phyloP scores from a whole-genome alignment of 1,140 invertebrate genomes.

The Caenorhabditis brenneri region DNA sequence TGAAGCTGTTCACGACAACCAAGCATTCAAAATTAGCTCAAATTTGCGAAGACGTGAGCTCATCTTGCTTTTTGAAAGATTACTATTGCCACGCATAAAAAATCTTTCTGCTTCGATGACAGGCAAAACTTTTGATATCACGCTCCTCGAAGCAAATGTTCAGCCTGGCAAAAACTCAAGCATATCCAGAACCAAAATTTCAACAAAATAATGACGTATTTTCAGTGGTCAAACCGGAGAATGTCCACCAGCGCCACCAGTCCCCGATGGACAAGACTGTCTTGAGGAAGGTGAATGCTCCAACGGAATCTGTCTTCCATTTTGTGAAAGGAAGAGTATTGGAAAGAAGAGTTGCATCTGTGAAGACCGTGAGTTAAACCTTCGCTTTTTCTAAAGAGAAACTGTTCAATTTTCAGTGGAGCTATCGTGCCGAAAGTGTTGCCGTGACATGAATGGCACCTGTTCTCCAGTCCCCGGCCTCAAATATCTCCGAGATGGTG shows the following conservation, averaged over 20 bases:
- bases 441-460: constrained; percentile 38
- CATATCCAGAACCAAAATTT: too few relatives aligned
- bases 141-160: too few relatives aligned
- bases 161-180: too few relatives aligned
- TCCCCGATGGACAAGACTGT: constrained; percentile 37
- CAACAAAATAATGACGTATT: neutral
- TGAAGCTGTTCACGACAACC: too few relatives aligned
- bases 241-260: constrained; percentile 38
- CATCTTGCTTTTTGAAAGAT: too few relatives aligned
- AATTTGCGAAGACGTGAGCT: too few relatives aligned
- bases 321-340: constrained; percentile 45
- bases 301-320: constrained; percentile 47
- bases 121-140: too few relatives aligned
- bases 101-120: too few relatives aligned
- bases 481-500: constrained; percentile 34
- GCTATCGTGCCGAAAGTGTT: constrained; percentile 42
- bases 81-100: too few relatives aligned
- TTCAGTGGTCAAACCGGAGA: constrained; percentile 48
- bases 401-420: constrained; percentile 44
- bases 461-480: constrained; percentile 16
- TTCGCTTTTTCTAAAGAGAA: too few relatives aligned
- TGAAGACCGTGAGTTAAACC: constrained; percentile 47
- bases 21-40: too few relatives aligned
- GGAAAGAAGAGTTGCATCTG: constrained; percentile 56
- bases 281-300: constrained; percentile 50